Evolutionary conservation across 1,140 invertebrate species (phyloP).

Genomic region (Popillia japonica): DNA sequence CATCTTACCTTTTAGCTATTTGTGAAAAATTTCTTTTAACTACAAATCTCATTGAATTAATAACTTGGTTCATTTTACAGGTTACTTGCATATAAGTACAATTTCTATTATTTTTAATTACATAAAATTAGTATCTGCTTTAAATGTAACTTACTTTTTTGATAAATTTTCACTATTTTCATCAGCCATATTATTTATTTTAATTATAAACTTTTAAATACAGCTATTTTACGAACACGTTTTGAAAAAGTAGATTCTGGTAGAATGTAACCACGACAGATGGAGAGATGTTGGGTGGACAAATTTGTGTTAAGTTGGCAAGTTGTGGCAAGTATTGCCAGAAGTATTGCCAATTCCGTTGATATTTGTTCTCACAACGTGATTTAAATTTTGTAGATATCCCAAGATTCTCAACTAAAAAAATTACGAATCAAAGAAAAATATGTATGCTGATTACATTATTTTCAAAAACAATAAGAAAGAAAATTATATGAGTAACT

Average conservation of each 20-base stretch:
- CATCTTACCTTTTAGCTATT: conserved; percentile 55
- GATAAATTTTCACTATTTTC: conserved; percentile 68
- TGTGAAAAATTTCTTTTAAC: conserved; percentile 44
- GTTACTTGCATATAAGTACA: conserved; percentile 47
- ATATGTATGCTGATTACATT: too few relatives aligned
- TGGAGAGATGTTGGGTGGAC: neutral
- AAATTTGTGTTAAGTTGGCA: neutral
- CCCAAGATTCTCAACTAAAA: too few relatives aligned
- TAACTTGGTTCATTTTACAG: conserved; percentile 56
- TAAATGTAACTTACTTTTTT: conserved; percentile 69
- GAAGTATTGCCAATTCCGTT: too few relatives aligned
- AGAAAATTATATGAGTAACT: too few relatives aligned
- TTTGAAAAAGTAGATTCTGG: neutral
- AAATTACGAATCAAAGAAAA: too few relatives aligned
- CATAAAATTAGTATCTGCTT: conserved; percentile 50
- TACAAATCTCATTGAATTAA: conserved; percentile 46
- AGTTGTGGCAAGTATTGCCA: too few relatives aligned
- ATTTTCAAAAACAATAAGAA: too few relatives aligned
- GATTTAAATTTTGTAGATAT: too few relatives aligned
- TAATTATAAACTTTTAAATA: neutral
- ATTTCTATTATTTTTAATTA: conserved; percentile 47
- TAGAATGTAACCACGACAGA: too few relatives aligned
- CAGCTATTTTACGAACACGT: neutral
- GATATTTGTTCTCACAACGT: too few relatives aligned
- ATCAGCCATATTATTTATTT: conserved; percentile 65